Percentiles rank a stretch among this genome's conserved stretches.
Conservation (phyloP, 2,113 vertebrate genomes). For the Phocoena phocoena region DNA sequence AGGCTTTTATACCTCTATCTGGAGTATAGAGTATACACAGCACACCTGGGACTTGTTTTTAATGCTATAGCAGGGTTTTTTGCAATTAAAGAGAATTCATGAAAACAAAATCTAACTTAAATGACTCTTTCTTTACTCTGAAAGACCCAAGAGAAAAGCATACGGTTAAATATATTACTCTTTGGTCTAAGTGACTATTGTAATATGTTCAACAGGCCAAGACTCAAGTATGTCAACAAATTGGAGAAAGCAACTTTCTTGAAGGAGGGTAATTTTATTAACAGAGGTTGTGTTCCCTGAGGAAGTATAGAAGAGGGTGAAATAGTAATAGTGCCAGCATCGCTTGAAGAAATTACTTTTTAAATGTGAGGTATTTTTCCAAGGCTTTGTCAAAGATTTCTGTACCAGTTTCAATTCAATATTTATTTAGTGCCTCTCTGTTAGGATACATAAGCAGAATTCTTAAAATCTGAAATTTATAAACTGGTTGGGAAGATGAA, state of each 20-base stretch:
- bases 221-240: neutral
- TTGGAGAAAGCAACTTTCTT: neutral
- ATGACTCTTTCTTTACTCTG: neutral
- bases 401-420: neutral
- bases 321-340: neutral
- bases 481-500: neutral
- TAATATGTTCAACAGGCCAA: constrained; percentile 32
- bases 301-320: neutral
- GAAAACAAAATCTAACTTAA: constrained; percentile 39
- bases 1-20: neutral
- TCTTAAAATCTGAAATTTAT: neutral
- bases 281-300: neutral
- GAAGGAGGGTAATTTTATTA: neutral
- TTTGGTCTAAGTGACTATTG: neutral
- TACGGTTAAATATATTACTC: neutral
- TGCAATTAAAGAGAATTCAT: constrained; percentile 26
- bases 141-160: neutral
- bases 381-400: neutral
- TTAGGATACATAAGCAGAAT: neutral
- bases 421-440: neutral
- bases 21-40: neutral
- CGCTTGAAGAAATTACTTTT: neutral
- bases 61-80: neutral
- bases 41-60: neutral
- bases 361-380: neutral